Conservation (phyloP, 2,888 invertebrate genomes). For the Byasa hedistus region DNA sequence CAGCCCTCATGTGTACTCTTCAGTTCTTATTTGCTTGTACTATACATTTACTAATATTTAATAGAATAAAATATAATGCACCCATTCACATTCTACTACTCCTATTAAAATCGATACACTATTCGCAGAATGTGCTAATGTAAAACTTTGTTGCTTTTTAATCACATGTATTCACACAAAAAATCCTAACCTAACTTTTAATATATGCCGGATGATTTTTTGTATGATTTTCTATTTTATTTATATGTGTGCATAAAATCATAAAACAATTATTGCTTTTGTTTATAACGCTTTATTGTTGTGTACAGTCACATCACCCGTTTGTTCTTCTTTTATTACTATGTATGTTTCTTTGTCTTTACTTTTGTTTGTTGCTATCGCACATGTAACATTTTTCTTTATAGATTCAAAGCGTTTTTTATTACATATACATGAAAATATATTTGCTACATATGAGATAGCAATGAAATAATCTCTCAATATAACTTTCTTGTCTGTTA, state of each 20-base stretch:
- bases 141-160: too few relatives aligned
- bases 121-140: too few relatives aligned
- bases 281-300: background rate
- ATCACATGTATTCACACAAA: too few relatives aligned
- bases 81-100: too few relatives aligned
- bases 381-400: conserved; percentile 42
- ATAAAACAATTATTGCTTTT: background rate
- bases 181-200: too few relatives aligned
- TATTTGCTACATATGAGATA: conserved; percentile 50
- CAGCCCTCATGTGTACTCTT: background rate
- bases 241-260: background rate
- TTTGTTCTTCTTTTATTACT: conserved; percentile 31
- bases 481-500: conserved; percentile 55
- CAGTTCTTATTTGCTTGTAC: conserved; percentile 22
- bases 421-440: background rate
- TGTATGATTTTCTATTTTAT: background rate
- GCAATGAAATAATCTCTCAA: conserved; percentile 36
- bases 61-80: too few relatives aligned
- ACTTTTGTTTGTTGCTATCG: conserved; percentile 41
- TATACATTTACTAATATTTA: conserved; percentile 3
- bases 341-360: conserved; percentile 15
- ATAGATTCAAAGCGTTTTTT: background rate
- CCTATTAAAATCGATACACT: too few relatives aligned
- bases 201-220: background rate
- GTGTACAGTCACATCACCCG: background rate